Conservation (phyloP, 37 sponge, comb jelly and placozoan species). For the Spongilla lacustris region DNA sequence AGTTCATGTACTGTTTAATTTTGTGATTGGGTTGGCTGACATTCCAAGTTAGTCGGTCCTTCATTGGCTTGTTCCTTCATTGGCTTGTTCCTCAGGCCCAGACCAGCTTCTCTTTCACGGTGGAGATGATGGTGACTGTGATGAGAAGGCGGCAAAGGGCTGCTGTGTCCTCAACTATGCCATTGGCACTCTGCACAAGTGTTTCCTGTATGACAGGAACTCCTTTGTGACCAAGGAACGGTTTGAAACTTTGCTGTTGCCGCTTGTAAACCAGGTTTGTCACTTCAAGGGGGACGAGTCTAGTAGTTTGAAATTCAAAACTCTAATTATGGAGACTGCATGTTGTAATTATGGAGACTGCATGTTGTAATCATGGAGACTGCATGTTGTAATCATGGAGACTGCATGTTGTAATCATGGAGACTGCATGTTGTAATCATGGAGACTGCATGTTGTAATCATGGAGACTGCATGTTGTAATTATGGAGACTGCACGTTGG, state of each 20-base stretch:
- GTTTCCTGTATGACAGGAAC: constrained; percentile 66
- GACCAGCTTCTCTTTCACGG: constrained; percentile 2
- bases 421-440: background rate
- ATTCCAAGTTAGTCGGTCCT: no score
- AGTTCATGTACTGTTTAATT: no score
- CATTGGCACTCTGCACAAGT: constrained; percentile 63
- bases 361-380: background rate
- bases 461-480: background rate
- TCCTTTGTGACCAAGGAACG: constrained; percentile 72
- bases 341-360: background rate
- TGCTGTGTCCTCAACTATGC: constrained; percentile 47
- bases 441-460: background rate
- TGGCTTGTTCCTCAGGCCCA: background rate
- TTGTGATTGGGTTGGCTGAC: no score
- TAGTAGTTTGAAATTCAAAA: no score
- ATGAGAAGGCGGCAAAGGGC: background rate
- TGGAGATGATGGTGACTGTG: background rate
- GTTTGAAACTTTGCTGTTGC: constrained; percentile 64
- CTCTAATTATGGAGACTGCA: no score
- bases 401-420: background rate
- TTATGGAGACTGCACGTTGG: background rate
- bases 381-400: background rate
- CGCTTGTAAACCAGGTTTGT: constrained; percentile 74
- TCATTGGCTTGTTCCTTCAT: background rate
- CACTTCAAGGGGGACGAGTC: no score